Percentiles rank a stretch among this genome's conserved stretches.
Conservation (phyloP, 2,113 vertebrate species). For the Rhabdornis inornatus region DNA sequence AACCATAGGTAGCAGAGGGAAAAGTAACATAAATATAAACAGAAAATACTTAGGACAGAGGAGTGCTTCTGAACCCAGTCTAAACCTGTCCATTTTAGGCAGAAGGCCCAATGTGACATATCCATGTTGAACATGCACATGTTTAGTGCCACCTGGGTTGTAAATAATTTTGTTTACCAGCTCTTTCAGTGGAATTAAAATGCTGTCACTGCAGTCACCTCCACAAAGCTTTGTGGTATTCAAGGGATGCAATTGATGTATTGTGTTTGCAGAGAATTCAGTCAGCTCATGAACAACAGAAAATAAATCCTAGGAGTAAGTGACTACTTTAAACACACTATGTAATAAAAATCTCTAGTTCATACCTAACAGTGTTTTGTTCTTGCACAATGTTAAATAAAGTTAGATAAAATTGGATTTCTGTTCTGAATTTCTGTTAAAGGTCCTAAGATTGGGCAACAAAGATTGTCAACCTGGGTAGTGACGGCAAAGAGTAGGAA, state of each 20-base stretch:
- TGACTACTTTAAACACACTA: neutral
- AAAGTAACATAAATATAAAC: neutral
- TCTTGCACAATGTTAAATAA: neutral
- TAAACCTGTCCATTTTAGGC: neutral
- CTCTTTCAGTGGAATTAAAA: neutral
- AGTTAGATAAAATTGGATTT: neutral
- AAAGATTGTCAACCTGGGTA: neutral
- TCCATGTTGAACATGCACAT: rapidly evolving
- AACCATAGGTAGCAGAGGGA: neutral
- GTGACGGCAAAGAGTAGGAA: neutral
- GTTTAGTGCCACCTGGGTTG: neutral
- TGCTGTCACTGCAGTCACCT: neutral
- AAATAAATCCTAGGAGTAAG: neutral
- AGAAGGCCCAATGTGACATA: neutral
- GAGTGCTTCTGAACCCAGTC: neutral
- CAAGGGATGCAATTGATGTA: neutral
- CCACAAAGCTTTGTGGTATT: rapidly evolving
- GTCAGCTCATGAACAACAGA: neutral
- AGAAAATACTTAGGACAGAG: neutral
- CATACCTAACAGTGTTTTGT: neutral
- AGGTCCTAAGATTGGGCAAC: neutral
- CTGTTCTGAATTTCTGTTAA: neutral
- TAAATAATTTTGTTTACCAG: neutral
- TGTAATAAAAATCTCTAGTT: neutral
- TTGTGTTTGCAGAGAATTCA: neutral